Conservation (phyloP, 1,140 invertebrate genomes). For the Anthonomus grandis region DNA sequence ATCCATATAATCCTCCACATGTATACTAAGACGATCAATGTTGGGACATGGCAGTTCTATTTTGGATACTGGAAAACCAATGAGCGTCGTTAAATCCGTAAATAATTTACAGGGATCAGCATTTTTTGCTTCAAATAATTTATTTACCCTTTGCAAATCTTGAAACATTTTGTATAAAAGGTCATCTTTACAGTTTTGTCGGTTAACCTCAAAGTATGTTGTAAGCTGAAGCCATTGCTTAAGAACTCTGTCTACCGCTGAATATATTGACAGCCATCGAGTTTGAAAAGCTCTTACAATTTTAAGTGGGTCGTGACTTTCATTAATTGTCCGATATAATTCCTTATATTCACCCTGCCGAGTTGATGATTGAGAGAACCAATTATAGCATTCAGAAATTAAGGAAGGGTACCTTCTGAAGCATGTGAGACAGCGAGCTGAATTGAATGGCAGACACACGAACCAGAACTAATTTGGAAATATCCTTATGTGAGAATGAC, state of each 20-base stretch:
- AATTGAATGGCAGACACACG: not conserved
- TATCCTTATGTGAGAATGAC: too few species aligned
- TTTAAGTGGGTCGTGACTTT: not conserved
- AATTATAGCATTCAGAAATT: not conserved
- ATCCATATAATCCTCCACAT: not conserved
- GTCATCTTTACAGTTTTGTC: not conserved
- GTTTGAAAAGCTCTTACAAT: not conserved
- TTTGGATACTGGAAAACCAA: not conserved
- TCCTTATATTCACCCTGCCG: too few species aligned
- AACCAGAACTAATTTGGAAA: not conserved
- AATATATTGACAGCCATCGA: not conserved
- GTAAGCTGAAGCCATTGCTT: not conserved
- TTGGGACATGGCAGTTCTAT: not conserved
- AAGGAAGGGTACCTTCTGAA: not conserved
- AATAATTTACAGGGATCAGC: conserved; percentile 3
- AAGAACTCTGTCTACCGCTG: not conserved
- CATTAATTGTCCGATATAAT: too few species aligned
- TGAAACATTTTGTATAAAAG: not conserved
- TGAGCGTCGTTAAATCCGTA: not conserved
- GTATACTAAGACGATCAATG: not conserved
- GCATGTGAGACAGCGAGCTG: not conserved
- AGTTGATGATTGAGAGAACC: not conserved
- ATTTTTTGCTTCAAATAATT: too few species aligned
- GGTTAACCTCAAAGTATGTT: not conserved
- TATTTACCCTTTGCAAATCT: not conserved